Conservation (phyloP, 2,888 invertebrate species). For the Ectropis crepuscularia region DNA sequence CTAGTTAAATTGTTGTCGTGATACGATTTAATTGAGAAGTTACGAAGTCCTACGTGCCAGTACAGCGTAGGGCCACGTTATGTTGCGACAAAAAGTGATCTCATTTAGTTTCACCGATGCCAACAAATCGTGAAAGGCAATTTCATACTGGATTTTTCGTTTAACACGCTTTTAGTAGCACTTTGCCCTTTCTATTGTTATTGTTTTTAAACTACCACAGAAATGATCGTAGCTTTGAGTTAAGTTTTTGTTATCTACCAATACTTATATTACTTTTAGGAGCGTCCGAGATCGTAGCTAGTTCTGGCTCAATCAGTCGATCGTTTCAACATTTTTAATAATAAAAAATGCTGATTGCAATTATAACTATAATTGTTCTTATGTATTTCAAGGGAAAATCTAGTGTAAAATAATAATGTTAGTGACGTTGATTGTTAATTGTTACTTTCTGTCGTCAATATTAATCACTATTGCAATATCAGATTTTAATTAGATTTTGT, state of each 20-base stretch:
- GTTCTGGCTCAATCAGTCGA: too few relatives aligned
- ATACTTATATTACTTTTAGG: too few relatives aligned
- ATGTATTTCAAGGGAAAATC: too few relatives aligned
- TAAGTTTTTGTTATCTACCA: background rate
- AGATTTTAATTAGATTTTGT: too few relatives aligned
- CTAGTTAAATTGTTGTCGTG: conserved; percentile 43
- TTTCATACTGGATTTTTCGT: conserved; percentile 81
- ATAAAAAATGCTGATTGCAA: too few relatives aligned
- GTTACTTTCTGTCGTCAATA: too few relatives aligned
- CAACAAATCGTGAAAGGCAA: conserved; percentile 80
- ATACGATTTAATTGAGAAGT: conserved; percentile 49
- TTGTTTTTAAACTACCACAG: conserved; percentile 57
- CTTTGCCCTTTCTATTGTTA: conserved; percentile 76
- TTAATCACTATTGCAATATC: too few relatives aligned
- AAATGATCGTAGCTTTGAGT: conserved; percentile 8
- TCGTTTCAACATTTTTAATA: too few relatives aligned
- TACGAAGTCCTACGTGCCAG: conserved; percentile 67
- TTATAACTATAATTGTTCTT: too few relatives aligned
- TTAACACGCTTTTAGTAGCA: conserved; percentile 72
- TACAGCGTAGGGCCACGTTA: conserved; percentile 55
- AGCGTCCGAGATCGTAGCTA: too few relatives aligned
- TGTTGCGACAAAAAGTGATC: conserved; percentile 72
- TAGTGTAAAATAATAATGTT: too few relatives aligned
- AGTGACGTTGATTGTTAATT: too few relatives aligned
- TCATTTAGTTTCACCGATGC: conserved; percentile 75